Base-by-base conservation (phyloP, 2,113 vertebrate genomes). In the Suncus etruscus region DNA sequence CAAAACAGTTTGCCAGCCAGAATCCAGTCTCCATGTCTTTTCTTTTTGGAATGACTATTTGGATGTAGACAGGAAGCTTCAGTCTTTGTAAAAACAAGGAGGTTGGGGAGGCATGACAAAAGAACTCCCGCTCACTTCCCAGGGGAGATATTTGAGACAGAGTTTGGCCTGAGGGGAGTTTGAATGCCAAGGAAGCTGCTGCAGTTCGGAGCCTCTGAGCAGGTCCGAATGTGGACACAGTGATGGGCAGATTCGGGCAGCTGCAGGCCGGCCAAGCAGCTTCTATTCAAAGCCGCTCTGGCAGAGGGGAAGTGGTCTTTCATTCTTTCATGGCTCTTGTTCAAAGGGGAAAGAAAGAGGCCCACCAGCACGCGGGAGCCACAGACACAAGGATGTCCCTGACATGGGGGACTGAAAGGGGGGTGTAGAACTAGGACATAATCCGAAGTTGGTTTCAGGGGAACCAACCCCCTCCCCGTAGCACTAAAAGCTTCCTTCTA, bases 401-500 rank as follows among this genome's bases (percentile, higher is more conserved):
- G 32, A 20, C 58, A 16, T 61, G 18, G 54, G 9, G 8, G 54
- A 39, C 5, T 39, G 39, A 39, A 16, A 16, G 54, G 94, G 25
- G 95, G 94, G 93, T 90, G 93, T 96, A 94, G 94, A 97, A 91
- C 95, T 90, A 96, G 96, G 97, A 96, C 94, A 94, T 91, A 96
- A 96, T 92, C 94, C 95, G 96, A 97, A 96, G 95, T 65, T 96
- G 96, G 97, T 95, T 97, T 96, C 97, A 91, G 65, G 92, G 74
- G 70, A 72, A 39, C 54, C 39, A 1, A 15, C 3, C 66, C 29
- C 48, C 31, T 24, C 22, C 65, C 69, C 10, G 18, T 6, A 16
- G 32, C 29, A 97, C 95, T 92, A 96, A 97, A 97, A 97, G 94
- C 96, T 96, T 96, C 92, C 93, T 96, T 97, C 96, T 96, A 96